Evolutionary conservation across 2,113 vertebrate genomes (phyloP).

Genomic region (Myrmecophaga tridactyla): DNA sequence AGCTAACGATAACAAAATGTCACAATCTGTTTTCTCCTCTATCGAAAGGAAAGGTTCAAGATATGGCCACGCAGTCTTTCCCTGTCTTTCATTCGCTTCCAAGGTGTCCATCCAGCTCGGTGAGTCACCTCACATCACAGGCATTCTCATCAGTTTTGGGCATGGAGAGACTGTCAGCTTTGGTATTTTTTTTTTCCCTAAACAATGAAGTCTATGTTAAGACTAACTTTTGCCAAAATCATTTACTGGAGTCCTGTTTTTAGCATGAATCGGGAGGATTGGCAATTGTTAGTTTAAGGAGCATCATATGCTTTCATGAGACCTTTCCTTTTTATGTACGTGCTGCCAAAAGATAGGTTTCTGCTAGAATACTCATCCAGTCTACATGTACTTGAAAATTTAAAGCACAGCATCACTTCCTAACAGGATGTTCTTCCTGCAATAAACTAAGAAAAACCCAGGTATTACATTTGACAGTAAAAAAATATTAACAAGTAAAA

Average conservation of each 20-base stretch:
- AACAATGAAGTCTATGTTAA: not conserved
- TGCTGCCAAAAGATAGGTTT: not conserved
- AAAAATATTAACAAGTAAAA: not conserved
- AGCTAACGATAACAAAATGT: conserved; percentile 46
- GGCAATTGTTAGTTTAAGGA: not conserved
- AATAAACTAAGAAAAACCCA: not conserved
- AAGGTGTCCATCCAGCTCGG: not conserved
- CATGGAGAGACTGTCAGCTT: not conserved
- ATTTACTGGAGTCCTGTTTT: not conserved
- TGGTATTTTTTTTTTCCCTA: not conserved
- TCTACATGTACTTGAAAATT: not conserved
- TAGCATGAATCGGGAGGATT: not conserved
- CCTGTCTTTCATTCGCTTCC: not conserved
- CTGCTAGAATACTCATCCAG: not conserved
- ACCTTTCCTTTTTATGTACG: not conserved
- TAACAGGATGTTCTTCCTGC: not conserved
- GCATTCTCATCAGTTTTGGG: not conserved
- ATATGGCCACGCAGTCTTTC: not conserved
- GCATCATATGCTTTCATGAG: not conserved
- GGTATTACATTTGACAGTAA: not conserved
- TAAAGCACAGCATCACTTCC: not conserved
- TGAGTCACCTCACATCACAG: not conserved
- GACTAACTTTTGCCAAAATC: conserved; percentile 12
- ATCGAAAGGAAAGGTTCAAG: not conserved
- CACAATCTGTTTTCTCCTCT: conserved; percentile 4